Conservation (phyloP, 2,797 vertebrate genomes). For the Luscinia megarhynchos region DNA sequence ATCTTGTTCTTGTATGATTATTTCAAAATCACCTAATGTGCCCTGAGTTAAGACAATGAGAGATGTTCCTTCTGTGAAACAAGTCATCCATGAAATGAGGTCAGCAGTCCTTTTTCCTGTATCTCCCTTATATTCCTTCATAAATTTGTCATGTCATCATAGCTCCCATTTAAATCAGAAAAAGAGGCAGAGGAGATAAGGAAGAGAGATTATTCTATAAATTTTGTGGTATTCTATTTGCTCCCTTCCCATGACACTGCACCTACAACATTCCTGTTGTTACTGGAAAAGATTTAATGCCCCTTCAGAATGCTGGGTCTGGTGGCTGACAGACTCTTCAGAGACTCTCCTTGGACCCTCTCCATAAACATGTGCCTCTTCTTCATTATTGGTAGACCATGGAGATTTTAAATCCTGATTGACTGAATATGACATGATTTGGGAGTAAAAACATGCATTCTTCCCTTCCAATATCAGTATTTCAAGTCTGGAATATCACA, state of each 20-base stretch:
- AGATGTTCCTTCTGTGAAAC: neutral
- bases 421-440: neutral
- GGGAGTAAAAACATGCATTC: neutral
- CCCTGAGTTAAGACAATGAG: neutral
- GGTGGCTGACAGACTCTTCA: neutral
- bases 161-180: neutral
- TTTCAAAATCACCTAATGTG: neutral
- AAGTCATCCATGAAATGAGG: neutral
- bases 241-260: neutral
- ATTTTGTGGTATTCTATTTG: neutral
- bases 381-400: neutral
- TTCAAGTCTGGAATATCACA: neutral
- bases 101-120: neutral
- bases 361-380: neutral
- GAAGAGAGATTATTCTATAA: neutral
- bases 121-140: neutral
- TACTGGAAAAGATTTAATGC: neutral
- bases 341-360: neutral
- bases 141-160: neutral
- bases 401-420: neutral
- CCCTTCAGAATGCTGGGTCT: neutral
- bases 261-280: neutral
- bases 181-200: neutral
- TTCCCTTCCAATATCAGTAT: neutral
- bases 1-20: neutral